Evolutionary conservation across 2,113 vertebrate species (phyloP).

Genomic region (Chaetops frenatus): DNA sequence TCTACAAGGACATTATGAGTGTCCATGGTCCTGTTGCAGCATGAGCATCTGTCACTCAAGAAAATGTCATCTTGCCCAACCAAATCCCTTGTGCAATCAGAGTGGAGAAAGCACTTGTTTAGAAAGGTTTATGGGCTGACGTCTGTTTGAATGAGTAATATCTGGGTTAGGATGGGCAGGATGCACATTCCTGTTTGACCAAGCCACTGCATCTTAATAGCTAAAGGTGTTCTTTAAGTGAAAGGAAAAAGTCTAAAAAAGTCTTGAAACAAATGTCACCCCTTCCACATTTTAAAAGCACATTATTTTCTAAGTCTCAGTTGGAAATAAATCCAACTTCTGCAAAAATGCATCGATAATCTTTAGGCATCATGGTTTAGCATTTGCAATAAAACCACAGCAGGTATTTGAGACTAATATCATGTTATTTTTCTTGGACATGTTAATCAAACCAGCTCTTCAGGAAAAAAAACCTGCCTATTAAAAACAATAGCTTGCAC

Average conservation of each 20-base stretch:
- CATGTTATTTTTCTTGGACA: not conserved
- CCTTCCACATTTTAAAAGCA: not conserved
- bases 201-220: not conserved
- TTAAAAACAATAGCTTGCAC: not conserved
- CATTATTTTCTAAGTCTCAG: not conserved
- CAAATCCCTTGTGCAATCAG: constrained; percentile 17
- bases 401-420: not conserved
- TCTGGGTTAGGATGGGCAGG: not conserved
- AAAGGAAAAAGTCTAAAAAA: not conserved
- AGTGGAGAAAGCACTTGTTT: constrained; percentile 41
- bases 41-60: constrained; percentile 47
- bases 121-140: constrained; percentile 19
- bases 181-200: not conserved
- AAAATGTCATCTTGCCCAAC: constrained; percentile 25
- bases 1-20: not conserved
- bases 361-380: not conserved
- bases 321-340: not conserved
- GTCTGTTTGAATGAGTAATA: not conserved
- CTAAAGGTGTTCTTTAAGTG: not conserved
- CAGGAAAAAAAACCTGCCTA: not conserved
- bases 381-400: not conserved
- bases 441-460: constrained; percentile 15
- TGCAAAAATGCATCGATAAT: not conserved
- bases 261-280: not conserved
- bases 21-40: not conserved